These are phyloP conservation scores for Nemoura dubitans DNA, from an alignment of 2,888 invertebrate species.

Conservation along the genomic window DNA sequence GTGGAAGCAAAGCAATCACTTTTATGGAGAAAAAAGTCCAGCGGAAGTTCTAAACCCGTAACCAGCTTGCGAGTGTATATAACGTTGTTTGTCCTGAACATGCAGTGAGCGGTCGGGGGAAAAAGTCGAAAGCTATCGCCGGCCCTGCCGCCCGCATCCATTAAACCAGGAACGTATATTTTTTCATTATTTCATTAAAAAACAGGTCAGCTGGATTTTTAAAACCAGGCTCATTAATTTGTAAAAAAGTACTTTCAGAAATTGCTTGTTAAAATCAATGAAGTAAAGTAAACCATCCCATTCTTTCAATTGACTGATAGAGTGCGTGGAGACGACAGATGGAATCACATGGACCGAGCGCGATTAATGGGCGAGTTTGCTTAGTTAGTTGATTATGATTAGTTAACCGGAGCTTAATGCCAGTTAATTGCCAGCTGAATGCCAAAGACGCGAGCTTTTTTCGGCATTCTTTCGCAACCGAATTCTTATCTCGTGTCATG, in stretches of 20 bases:
- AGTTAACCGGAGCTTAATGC: slow-evolving; percentile 3
- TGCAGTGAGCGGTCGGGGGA: background rate
- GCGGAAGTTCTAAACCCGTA: background rate
- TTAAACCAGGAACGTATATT: slow-evolving; percentile 17
- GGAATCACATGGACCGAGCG: background rate
- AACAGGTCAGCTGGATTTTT: slow-evolving; percentile 35
- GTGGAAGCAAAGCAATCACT: slow-evolving; percentile 18
- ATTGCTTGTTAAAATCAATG: slow-evolving; percentile 35
- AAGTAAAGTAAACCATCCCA: slow-evolving; percentile 17
- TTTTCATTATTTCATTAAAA: slow-evolving; percentile 36
- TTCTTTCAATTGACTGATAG: slow-evolving; percentile 21
- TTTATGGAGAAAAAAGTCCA: background rate
- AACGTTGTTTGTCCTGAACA: background rate
- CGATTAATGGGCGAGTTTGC: slow-evolving; percentile 13
- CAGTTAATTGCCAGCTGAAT: background rate
- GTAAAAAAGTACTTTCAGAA: slow-evolving; percentile 30
- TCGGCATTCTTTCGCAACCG: background rate
- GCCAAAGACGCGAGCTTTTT: background rate
- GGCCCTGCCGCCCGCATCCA: background rate
- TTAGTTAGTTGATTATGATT: slow-evolving; percentile 23
- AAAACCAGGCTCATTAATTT: slow-evolving; percentile 8
- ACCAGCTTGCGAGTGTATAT: background rate
- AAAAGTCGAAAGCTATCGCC: background rate
- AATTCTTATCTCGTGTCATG: background rate
- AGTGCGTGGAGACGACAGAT: slow-evolving; percentile 22